These are phyloP conservation scores for Tolmerus cingulatus DNA, from an alignment of 2,888 invertebrate genomes.

Conservation along the genomic window DNA sequence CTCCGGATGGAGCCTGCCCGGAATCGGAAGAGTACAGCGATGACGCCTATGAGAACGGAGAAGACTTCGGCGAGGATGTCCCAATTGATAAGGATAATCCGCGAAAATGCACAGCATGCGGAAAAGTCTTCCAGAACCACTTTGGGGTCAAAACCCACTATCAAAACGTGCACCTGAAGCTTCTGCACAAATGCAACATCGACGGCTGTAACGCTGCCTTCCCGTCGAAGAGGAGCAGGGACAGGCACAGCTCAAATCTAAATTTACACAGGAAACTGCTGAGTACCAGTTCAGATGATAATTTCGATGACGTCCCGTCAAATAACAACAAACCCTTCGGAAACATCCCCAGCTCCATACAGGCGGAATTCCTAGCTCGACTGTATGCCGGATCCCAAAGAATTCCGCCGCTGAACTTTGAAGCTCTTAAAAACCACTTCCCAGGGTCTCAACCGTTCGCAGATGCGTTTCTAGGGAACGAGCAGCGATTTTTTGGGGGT, in stretches of 20 bases:
- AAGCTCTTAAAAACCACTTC: slow-evolving; percentile 68
- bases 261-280: slow-evolving; percentile 90
- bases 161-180: slow-evolving; percentile 92
- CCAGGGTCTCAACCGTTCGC: slow-evolving; percentile 46
- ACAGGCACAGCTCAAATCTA: slow-evolving; percentile 90
- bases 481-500: slow-evolving; percentile 51
- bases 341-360: slow-evolving; percentile 70
- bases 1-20: slow-evolving; percentile 70
- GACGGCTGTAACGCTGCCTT: slow-evolving; percentile 96
- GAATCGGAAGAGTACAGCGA: slow-evolving; percentile 69
- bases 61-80: slow-evolving; percentile 75
- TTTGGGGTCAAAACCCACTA: slow-evolving; percentile 94
- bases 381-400: slow-evolving; percentile 77
- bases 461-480: slow-evolving; percentile 45
- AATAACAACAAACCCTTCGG: slow-evolving; percentile 64
- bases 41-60: slow-evolving; percentile 77
- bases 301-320: slow-evolving; percentile 63
- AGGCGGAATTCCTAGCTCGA: slow-evolving; percentile 80
- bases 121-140: slow-evolving; percentile 91
- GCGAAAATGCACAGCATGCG: slow-evolving; percentile 88
- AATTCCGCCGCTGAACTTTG: slow-evolving; percentile 69
- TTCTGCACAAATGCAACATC: slow-evolving; percentile 94
- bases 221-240: slow-evolving; percentile 90
- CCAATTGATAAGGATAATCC: slow-evolving; percentile 94
- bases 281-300: slow-evolving; percentile 70